These are phyloP conservation scores for Pteropus rufus DNA, from an alignment of 2,797 vertebrate species.

Conservation along the genomic window DNA sequence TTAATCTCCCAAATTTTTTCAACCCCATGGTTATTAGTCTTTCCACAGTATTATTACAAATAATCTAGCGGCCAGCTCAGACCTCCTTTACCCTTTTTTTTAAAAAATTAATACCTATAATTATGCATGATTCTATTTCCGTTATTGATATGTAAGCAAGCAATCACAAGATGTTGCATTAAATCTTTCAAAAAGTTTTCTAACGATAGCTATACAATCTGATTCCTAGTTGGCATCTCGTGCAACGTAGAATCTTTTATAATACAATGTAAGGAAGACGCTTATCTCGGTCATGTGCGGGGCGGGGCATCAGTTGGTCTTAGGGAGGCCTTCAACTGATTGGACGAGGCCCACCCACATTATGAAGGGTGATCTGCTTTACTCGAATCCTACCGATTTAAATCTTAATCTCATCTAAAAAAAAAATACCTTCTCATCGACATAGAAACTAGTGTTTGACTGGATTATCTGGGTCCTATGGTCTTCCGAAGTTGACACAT, in stretches of 20 bases:
- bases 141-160: background rate
- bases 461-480: no score
- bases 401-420: no score
- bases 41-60: background rate
- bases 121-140: background rate
- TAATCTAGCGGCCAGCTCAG: background rate
- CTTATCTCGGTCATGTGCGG: background rate
- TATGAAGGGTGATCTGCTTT: no score
- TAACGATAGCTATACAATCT: slow-evolving; percentile 9
- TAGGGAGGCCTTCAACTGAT: no score
- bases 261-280: background rate
- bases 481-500: no score
- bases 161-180: background rate
- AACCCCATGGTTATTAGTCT: background rate
- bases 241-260: background rate
- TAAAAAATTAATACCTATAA: background rate
- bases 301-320: no score
- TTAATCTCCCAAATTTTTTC: background rate
- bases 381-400: no score
- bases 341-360: no score
- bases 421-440: no score
- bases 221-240: slow-evolving; percentile 4
- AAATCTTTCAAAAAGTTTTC: slow-evolving; percentile 37
- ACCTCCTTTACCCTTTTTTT: background rate
- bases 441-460: no score